phyloP scores from a whole-genome alignment of 2,797 vertebrate species.

The Cuniculus paca region DNA sequence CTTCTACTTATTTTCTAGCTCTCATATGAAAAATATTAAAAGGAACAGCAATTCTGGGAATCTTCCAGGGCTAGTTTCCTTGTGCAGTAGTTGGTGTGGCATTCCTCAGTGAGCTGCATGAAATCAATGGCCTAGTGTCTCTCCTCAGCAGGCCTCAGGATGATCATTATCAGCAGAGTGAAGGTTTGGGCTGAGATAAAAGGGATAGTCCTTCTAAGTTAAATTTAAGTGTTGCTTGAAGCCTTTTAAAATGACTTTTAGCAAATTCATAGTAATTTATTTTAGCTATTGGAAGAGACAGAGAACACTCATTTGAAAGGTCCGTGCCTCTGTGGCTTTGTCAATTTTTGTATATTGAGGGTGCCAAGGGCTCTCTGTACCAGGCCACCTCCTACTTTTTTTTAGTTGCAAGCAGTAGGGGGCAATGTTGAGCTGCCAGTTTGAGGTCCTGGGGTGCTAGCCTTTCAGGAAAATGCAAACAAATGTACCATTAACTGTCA shows the following conservation, averaged over 20 bases:
- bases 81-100: constrained; percentile 78
- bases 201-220: constrained; percentile 87
- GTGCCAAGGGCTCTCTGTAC: not conserved
- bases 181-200: constrained; percentile 83
- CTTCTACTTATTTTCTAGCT: constrained; percentile 82
- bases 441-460: not conserved
- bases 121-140: constrained; percentile 84
- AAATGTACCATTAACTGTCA: constrained; percentile 87
- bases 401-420: constrained; percentile 90
- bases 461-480: constrained; percentile 80
- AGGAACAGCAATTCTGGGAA: constrained; percentile 74
- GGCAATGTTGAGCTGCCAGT: constrained; percentile 95
- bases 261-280: constrained; percentile 86
- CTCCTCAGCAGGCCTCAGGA: constrained; percentile 80
- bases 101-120: constrained; percentile 85
- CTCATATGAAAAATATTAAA: constrained; percentile 76
- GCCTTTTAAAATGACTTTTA: constrained; percentile 85
- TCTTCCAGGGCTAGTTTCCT: constrained; percentile 80
- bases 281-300: constrained; percentile 83
- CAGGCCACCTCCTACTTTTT: not conserved
- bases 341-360: not conserved
- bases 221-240: constrained; percentile 84
- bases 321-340: constrained; percentile 49
- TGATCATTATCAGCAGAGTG: constrained; percentile 86
- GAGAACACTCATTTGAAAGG: constrained; percentile 81